These are phyloP conservation scores for Zaprionus inermis DNA, from an alignment of 1,140 invertebrate genomes.

Conservation along the genomic window DNA sequence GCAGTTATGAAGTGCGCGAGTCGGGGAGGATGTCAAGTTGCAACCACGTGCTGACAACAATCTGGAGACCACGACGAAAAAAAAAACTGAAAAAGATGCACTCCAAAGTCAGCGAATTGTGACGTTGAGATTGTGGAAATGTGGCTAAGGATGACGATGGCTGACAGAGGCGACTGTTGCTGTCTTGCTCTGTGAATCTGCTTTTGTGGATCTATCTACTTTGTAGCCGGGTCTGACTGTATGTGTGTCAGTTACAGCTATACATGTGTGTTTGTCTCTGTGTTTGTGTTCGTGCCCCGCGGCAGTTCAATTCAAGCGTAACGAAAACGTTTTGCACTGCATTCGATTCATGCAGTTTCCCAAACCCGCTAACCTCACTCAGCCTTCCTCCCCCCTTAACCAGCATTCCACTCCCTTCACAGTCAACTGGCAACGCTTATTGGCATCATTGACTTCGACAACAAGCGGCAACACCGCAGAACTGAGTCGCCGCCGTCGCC, in stretches of 20 bases:
- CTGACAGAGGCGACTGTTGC: conserved; percentile 25
- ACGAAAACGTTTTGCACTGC: conserved; percentile 74
- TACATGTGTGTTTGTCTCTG: not conserved
- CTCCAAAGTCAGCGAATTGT: conserved; percentile 65
- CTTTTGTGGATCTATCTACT: not conserved
- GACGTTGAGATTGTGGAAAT: conserved; percentile 62
- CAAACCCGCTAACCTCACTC: conserved; percentile 27
- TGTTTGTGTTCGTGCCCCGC: conserved; percentile 17
- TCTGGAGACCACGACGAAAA: conserved; percentile 27
- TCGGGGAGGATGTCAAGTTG: not conserved
- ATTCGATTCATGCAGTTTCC: conserved; percentile 53
- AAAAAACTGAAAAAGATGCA: conserved; percentile 37
- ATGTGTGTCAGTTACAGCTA: conserved; percentile 23
- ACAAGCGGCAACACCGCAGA: conserved; percentile 69
- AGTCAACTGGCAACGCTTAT: conserved; percentile 52
- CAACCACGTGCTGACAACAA: conserved; percentile 37
- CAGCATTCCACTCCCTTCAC: not conserved
- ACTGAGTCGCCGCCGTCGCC: conserved; percentile 53
- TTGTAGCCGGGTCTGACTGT: conserved; percentile 2
- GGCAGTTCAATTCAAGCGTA: conserved; percentile 69
- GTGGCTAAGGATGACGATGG: conserved; percentile 29
- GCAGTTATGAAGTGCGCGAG: not conserved
- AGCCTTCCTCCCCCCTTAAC: conserved; percentile 16
- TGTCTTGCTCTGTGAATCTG: conserved; percentile 29
- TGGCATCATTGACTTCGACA: conserved; percentile 70